Percentiles rank a stretch among this genome's conserved stretches.
Conservation (phyloP, 2,888 invertebrate genomes). For the Terebella lapidaria region DNA sequence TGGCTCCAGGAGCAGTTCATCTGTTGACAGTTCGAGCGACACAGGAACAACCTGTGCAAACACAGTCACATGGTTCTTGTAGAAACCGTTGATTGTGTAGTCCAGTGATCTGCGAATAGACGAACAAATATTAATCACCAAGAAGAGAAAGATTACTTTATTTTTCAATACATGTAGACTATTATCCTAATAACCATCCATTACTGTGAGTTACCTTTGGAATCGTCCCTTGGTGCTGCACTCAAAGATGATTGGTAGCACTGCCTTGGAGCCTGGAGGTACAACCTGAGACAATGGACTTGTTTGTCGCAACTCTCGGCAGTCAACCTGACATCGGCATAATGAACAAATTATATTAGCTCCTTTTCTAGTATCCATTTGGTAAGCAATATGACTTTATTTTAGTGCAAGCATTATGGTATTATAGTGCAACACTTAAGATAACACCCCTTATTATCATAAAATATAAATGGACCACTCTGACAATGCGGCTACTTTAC, state of each 20-base stretch:
- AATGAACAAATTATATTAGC: not conserved
- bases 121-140: constrained; percentile 8
- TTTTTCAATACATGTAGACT: not conserved
- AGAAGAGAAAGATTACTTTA: too few relatives aligned
- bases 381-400: not conserved
- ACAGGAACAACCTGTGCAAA: constrained; percentile 50
- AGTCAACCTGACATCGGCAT: constrained; percentile 43
- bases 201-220: constrained; percentile 39
- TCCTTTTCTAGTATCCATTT: not conserved
- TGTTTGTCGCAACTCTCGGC: constrained; percentile 49
- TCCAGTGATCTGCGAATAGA: constrained; percentile 50
- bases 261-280: constrained; percentile 48
- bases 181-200: not conserved
- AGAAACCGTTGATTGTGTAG: constrained; percentile 50
- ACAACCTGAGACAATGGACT: constrained; percentile 52
- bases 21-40: constrained; percentile 41
- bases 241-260: constrained; percentile 51
- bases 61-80: constrained; percentile 50
- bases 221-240: constrained; percentile 47
- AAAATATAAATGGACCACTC: too few relatives aligned
- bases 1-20: constrained; percentile 39
- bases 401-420: too few relatives aligned
- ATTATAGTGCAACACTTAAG: too few relatives aligned
- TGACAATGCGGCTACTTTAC: too few relatives aligned
- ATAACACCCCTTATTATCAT: too few relatives aligned